A percentile compares a stretch with the other conserved stretches of the same genome.
Evolutionary conservation across 2,113 vertebrate genomes (phyloP).

Genomic region (Erpornis zantholeuca): DNA sequence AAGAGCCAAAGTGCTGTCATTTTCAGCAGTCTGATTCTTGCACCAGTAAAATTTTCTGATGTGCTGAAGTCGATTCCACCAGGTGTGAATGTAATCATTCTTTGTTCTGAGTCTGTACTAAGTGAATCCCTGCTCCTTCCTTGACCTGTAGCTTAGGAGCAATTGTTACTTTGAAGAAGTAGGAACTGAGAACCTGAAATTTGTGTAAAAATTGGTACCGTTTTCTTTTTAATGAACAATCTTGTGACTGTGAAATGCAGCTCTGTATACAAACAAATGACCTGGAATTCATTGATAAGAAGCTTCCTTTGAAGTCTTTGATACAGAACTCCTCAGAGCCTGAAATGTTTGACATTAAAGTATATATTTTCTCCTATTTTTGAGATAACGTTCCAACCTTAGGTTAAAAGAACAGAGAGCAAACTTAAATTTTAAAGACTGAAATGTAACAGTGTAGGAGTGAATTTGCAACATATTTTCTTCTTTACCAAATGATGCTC

Average conservation of each 20-base stretch:
- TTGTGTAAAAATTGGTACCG: fast-evolving
- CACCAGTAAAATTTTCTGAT: background rate
- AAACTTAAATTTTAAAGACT: background rate
- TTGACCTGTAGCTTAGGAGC: background rate
- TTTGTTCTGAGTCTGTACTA: background rate
- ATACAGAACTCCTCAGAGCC: background rate
- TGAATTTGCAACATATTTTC: background rate
- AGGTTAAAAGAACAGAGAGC: background rate
- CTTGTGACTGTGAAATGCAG: background rate
- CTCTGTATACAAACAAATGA: background rate
- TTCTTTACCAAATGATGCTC: background rate
- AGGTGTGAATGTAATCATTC: background rate
- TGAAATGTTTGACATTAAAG: background rate
- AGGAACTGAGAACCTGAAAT: background rate
- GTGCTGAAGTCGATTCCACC: background rate
- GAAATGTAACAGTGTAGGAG: background rate
- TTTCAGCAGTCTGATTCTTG: background rate
- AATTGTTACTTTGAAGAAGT: background rate
- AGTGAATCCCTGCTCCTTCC: background rate
- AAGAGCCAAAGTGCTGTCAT: background rate
- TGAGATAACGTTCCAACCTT: background rate
- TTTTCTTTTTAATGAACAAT: background rate
- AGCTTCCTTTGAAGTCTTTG: background rate
- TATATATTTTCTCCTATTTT: background rate
- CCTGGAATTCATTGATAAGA: background rate